Percentiles rank a stretch among this genome's conserved stretches.
These are phyloP conservation scores for Poecile montanus DNA, from an alignment of 2,797 vertebrate genomes.

Conservation along the genomic window DNA sequence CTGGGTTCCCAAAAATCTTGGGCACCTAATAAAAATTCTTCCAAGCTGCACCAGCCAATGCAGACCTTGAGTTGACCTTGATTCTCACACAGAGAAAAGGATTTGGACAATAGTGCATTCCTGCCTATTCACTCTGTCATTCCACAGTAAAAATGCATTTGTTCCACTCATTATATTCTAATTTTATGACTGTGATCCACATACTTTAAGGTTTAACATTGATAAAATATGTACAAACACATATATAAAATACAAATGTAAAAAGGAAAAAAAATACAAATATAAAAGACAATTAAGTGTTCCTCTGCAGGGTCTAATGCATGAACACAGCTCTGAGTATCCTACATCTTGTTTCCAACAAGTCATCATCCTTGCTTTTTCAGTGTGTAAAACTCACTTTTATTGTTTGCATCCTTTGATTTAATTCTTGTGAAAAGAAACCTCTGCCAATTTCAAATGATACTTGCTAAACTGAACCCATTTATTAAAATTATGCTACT, in stretches of 20 bases:
- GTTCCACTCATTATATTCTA: constrained; percentile 41
- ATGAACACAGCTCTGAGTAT: background rate
- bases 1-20: background rate
- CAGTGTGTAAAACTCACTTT: background rate
- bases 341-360: background rate
- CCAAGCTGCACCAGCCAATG: background rate
- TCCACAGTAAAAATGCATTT: constrained; percentile 12
- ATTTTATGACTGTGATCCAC: constrained; percentile 21
- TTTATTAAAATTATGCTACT: background rate
- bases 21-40: background rate
- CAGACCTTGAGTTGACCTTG: constrained; percentile 1
- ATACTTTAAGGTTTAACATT: background rate
- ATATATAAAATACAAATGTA: no score
- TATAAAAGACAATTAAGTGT: background rate
- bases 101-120: constrained; percentile 17
- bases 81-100: constrained; percentile 14
- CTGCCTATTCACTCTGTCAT: background rate
- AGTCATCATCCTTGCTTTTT: background rate
- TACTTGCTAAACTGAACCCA: background rate
- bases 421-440: background rate
- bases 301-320: background rate
- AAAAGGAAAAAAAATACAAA: background rate
- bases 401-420: background rate
- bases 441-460: background rate
- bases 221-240: background rate